phyloP scores from a whole-genome alignment of 1,140 invertebrate genomes.

The Trinorchestia longiramus region DNA sequence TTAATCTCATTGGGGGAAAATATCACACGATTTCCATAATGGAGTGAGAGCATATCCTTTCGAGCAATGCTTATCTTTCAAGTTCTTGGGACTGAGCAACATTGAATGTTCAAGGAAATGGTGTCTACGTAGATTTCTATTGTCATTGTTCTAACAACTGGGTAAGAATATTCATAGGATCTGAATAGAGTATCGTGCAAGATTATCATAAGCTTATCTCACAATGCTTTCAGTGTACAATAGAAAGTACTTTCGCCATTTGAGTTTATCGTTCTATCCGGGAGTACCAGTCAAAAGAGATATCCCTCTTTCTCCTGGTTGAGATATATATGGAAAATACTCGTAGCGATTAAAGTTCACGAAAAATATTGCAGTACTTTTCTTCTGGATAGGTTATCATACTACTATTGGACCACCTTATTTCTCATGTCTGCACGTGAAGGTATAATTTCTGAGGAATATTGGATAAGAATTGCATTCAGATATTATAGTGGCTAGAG shows the following conservation, averaged over 20 bases:
- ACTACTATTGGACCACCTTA: neutral
- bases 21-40: neutral
- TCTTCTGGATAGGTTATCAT: neutral
- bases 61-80: neutral
- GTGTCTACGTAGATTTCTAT: neutral
- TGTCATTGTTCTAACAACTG: neutral
- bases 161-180: neutral
- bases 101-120: neutral
- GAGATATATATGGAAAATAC: neutral
- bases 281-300: neutral
- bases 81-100: neutral
- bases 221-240: neutral
- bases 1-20: neutral
- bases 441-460: no score
- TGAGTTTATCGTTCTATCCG: no score
- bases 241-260: neutral
- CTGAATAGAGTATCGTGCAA: neutral
- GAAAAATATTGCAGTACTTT: no score
- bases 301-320: neutral
- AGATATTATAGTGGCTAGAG: neutral
- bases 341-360: neutral
- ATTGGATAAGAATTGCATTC: neutral
- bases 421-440: neutral
- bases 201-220: neutral
- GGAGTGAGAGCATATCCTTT: neutral